These are phyloP conservation scores for Lacerta bilineata DNA, from an alignment of 2,797 vertebrate genomes.

Conservation along the genomic window DNA sequence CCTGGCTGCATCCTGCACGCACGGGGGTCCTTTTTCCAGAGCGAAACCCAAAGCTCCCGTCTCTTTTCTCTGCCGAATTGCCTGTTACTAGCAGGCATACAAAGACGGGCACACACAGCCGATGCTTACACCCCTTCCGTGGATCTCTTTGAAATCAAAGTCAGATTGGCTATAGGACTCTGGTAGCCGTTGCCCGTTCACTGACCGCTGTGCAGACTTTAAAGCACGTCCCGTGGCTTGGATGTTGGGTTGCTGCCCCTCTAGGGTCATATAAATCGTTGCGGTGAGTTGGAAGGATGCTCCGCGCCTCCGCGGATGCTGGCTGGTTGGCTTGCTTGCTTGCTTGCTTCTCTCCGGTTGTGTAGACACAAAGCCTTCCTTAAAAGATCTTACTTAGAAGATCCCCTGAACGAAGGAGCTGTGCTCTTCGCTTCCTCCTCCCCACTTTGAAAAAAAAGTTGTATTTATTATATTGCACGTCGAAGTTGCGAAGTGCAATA, in stretches of 20 bases:
- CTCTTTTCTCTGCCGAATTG: neutral
- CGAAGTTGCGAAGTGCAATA: too few species aligned
- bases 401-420: neutral
- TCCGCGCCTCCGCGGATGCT: neutral
- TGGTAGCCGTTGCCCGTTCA: neutral
- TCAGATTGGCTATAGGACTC: neutral
- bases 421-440: neutral
- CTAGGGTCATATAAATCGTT: too few species aligned
- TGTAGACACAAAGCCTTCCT: neutral
- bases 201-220: neutral
- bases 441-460: too few species aligned
- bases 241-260: neutral
- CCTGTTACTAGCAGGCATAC: neutral
- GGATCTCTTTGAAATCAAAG: neutral
- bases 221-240: too few species aligned
- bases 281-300: too few species aligned
- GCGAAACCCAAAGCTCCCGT: neutral
- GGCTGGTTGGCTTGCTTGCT: too few species aligned
- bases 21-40: neutral
- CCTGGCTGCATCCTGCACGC: neutral
- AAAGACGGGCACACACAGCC: too few species aligned
- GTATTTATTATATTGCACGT: too few species aligned
- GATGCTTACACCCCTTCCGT: neutral
- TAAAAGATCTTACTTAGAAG: neutral
- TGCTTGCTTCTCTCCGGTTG: too few species aligned